phyloP scores from a whole-genome alignment of 2,113 vertebrate genomes.

The Chitala chitala region DNA sequence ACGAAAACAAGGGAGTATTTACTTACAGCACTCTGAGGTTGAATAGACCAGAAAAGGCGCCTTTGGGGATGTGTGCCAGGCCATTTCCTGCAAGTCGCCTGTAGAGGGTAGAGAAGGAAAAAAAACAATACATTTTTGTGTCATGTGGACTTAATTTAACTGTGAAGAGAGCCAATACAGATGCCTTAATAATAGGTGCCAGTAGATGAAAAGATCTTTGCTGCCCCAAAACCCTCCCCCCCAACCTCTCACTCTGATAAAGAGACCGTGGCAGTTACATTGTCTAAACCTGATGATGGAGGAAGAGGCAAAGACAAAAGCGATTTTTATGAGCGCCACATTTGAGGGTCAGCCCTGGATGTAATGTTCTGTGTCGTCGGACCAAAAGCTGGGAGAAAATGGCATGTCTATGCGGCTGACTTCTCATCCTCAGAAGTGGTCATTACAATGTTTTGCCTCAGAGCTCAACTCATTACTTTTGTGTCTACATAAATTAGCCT shows the following conservation, averaged over 20 bases:
- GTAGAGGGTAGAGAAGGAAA: conserved; percentile 47
- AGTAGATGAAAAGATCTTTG: conserved; percentile 27
- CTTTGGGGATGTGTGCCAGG: conserved; percentile 79
- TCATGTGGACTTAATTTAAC: conserved; percentile 62
- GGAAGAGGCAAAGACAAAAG: neutral
- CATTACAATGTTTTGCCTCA: too few relatives aligned
- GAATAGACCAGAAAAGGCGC: conserved; percentile 81
- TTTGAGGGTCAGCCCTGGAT: neutral
- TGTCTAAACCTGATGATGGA: neutral
- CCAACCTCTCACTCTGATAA: conserved; percentile 13
- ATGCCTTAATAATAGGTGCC: conserved; percentile 40
- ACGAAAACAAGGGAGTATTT: conserved; percentile 43
- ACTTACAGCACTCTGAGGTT: conserved; percentile 95
- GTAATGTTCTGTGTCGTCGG: neutral
- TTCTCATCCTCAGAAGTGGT: too few relatives aligned
- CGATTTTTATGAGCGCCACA: neutral
- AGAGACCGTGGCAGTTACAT: neutral
- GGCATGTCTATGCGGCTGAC: neutral
- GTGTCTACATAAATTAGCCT: too few relatives aligned
- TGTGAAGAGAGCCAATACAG: conserved; percentile 49
- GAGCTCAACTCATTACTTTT: too few relatives aligned
- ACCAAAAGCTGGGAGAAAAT: neutral
- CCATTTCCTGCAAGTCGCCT: conserved; percentile 90
- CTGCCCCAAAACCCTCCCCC: neutral
- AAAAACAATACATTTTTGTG: conserved; percentile 39